Percentiles rank a stretch among this genome's conserved stretches.
phyloP scores from a whole-genome alignment of 2,797 vertebrate genomes.

The Natrix natrix region DNA sequence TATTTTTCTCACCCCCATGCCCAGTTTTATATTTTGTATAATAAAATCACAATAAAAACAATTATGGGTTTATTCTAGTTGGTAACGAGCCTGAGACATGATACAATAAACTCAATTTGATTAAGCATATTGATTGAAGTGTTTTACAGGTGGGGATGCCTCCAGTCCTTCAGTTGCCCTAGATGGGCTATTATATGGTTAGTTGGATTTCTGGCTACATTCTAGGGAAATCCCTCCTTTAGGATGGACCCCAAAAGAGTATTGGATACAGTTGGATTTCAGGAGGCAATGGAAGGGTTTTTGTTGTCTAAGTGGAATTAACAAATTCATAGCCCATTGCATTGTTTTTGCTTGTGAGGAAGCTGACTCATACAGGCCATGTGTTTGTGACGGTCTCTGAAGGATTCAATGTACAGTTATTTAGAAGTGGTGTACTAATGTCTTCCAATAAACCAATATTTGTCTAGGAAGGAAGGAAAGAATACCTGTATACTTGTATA shows the following conservation, averaged over 20 bases:
- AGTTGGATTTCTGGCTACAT: neutral
- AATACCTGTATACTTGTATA: neutral
- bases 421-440: neutral
- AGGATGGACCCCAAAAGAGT: neutral
- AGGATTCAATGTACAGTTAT: neutral
- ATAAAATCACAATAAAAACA: conserved; percentile 5
- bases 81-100: neutral
- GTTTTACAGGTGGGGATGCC: neutral
- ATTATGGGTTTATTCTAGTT: neutral
- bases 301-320: neutral
- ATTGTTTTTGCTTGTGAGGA: neutral
- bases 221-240: neutral
- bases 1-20: neutral
- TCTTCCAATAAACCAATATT: neutral
- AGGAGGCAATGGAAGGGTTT: neutral
- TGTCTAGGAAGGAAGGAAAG: neutral
- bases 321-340: neutral
- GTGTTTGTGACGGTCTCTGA: neutral
- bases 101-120: neutral
- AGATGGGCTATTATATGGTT: neutral
- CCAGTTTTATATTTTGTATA: neutral
- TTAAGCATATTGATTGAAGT: neutral
- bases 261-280: neutral
- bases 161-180: neutral
- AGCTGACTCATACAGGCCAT: neutral